phyloP scores from a whole-genome alignment of 2,113 vertebrate species.

The Odontesthes bonariensis region DNA sequence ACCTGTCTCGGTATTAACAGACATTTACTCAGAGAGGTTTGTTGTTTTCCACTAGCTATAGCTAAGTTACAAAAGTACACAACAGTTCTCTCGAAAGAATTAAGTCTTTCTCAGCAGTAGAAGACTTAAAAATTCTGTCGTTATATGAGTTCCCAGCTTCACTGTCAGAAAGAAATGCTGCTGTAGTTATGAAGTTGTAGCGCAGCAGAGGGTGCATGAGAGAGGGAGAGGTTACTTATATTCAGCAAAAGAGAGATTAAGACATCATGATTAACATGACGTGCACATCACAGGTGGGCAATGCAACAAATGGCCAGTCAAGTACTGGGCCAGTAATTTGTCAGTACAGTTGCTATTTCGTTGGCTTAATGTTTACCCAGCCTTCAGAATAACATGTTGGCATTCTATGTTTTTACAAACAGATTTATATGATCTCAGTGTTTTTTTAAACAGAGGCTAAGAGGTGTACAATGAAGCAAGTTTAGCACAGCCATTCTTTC shows the following conservation, averaged over 20 bases:
- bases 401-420: too few relatives aligned
- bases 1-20: neutral
- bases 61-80: neutral
- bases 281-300: neutral
- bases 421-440: too few relatives aligned
- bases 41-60: neutral
- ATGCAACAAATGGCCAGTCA: neutral
- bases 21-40: neutral
- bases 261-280: neutral
- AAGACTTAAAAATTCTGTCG: neutral
- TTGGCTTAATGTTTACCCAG: too few relatives aligned
- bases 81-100: neutral
- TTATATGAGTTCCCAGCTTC: neutral
- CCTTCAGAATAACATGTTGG: too few relatives aligned
- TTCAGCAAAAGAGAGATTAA: constrained; percentile 3
- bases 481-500: too few relatives aligned
- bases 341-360: too few relatives aligned
- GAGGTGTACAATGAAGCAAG: too few relatives aligned
- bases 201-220: constrained; percentile 5
- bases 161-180: neutral
- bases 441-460: neutral
- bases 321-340: too few relatives aligned
- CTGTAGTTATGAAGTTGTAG: constrained; percentile 10
- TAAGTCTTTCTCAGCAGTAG: neutral
- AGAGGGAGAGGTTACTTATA: neutral